Evolutionary conservation across 2,797 vertebrate species (phyloP).

Genomic region (Silurus aristotelis): DNA sequence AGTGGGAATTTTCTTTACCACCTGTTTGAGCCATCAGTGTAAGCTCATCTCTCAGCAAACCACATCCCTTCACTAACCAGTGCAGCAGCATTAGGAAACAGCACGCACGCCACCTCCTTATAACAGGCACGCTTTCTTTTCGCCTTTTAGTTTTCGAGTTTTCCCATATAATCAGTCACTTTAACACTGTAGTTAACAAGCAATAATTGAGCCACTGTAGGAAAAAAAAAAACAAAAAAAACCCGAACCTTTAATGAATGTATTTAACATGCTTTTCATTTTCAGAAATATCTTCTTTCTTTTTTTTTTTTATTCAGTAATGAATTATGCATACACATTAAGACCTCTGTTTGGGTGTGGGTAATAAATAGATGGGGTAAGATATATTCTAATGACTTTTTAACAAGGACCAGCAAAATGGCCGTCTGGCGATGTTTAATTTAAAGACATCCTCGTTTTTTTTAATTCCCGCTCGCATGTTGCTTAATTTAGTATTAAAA

Average conservation of each 20-base stretch:
- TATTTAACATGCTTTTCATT: conserved; percentile 65
- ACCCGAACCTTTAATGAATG: conserved; percentile 67
- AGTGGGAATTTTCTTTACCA: not conserved
- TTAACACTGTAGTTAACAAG: conserved; percentile 75
- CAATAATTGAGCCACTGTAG: conserved; percentile 76
- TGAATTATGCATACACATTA: conserved; percentile 78
- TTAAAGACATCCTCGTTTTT: conserved; percentile 64
- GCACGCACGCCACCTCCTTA: not conserved
- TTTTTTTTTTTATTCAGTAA: conserved; percentile 68
- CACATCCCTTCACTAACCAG: conserved; percentile 49
- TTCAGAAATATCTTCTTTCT: conserved; percentile 52
- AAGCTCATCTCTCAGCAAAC: conserved; percentile 8
- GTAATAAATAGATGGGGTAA: conserved; percentile 74
- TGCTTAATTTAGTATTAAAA: conserved; percentile 77
- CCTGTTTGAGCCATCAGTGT: not conserved
- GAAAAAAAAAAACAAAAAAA: conserved; percentile 65
- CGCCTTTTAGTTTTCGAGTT: conserved; percentile 53
- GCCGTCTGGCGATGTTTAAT: conserved; percentile 71
- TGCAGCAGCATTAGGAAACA: conserved; percentile 18
- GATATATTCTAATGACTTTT: conserved; percentile 73
- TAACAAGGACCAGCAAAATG: conserved; percentile 66
- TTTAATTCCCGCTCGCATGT: conserved; percentile 65
- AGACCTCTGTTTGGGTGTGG: conserved; percentile 76
- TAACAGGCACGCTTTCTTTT: not conserved
- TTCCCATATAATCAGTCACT: not conserved